Percentiles rank a stretch among this genome's conserved stretches.
phyloP scores from a whole-genome alignment of 2,797 vertebrate genomes.

The Vipera ursinii region DNA sequence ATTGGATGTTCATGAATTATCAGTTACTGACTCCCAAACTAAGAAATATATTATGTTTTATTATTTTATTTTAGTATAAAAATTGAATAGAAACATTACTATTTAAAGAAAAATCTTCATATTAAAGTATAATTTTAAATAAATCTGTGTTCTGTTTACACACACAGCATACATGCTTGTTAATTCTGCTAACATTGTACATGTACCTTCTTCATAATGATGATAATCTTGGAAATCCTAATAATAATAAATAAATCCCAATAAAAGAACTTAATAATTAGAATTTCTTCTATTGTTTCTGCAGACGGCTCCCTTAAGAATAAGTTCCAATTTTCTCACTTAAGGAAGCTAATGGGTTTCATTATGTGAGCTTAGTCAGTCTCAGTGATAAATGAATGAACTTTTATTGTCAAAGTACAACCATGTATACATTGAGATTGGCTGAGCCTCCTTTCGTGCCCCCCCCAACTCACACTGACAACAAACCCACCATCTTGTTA shows the following conservation, averaged over 20 bases:
- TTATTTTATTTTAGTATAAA: constrained; percentile 23
- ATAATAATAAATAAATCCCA: constrained; percentile 24
- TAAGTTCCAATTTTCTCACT: constrained; percentile 34
- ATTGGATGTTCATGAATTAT: neutral
- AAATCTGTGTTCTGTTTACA: neutral
- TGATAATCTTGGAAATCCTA: constrained; percentile 22
- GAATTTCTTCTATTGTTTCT: constrained; percentile 40
- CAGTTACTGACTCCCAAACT: neutral
- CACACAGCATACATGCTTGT: neutral
- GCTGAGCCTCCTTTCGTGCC: no score
- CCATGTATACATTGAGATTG: no score
- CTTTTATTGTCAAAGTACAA: no score
- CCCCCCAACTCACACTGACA: no score
- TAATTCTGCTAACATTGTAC: neutral
- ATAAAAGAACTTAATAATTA: constrained; percentile 45
- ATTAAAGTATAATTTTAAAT: neutral
- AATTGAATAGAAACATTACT: constrained; percentile 24
- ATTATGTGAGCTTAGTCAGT: constrained; percentile 34
- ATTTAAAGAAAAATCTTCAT: neutral
- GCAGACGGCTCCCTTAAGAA: constrained; percentile 36
- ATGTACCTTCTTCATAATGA: neutral
- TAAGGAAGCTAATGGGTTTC: constrained; percentile 26
- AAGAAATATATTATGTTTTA: neutral
- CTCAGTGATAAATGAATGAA: neutral
- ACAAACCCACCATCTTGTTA: no score